Percentiles rank a stretch among this genome's conserved stretches.
phyloP scores from a whole-genome alignment of 2,888 invertebrate species.

The Apamea sordens region DNA sequence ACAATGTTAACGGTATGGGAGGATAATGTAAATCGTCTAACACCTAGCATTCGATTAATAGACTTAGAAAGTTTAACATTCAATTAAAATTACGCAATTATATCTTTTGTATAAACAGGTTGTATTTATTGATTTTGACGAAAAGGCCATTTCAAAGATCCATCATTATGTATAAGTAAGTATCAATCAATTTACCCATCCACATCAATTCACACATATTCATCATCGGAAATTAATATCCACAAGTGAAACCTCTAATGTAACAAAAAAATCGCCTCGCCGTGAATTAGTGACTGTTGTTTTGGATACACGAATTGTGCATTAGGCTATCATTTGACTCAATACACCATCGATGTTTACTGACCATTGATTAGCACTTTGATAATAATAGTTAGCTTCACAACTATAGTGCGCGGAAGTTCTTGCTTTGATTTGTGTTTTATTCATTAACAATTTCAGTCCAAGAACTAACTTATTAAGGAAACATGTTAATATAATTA shows the following conservation, averaged over 20 bases:
- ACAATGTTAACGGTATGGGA: background rate
- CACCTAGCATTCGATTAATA: background rate
- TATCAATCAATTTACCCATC: slow-evolving; percentile 28
- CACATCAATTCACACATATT: slow-evolving; percentile 11
- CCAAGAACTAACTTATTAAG: background rate
- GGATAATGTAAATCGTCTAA: no score
- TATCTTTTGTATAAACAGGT: background rate
- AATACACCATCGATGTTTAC: slow-evolving; percentile 58
- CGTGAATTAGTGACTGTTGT: slow-evolving; percentile 71
- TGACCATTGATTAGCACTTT: slow-evolving; percentile 54
- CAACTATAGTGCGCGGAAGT: background rate
- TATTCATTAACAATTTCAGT: background rate
- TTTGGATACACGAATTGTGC: slow-evolving; percentile 72
- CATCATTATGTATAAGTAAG: background rate
- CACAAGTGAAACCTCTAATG: background rate
- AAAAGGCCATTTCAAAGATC: background rate
- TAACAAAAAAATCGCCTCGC: slow-evolving; percentile 41
- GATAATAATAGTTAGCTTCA: slow-evolving; percentile 15
- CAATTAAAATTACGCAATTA: background rate
- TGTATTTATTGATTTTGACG: background rate
- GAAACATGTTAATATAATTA: no score
- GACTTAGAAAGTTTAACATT: background rate
- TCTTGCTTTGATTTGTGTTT: slow-evolving; percentile 16
- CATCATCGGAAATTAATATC: slow-evolving; percentile 25
- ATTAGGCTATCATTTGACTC: slow-evolving; percentile 70